Evolutionary conservation across 2,888 invertebrate genomes (phyloP), one percentile per base, ranked within the genome.

Genomic region (Noctua comes): DNA sequence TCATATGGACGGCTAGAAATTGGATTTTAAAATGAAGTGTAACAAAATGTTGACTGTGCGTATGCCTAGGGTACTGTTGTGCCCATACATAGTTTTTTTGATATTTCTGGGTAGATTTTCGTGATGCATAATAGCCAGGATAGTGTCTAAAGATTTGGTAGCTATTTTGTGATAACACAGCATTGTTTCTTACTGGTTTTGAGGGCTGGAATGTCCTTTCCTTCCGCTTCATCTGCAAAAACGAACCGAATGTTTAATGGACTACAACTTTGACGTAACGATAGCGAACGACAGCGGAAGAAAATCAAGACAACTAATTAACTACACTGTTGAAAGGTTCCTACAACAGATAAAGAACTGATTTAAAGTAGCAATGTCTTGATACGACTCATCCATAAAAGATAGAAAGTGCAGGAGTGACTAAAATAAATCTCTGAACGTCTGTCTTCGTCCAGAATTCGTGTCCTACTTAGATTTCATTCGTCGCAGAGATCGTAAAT

Each of bases 401-500:
- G 43, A 43, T 36, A 57, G 27, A 18, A 78, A 78, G 0, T 68
- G 84, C 46, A 43, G n/a, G 31, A 51, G 46, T 54, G 57, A 65
- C 68, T 84, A 73, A 72, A 84, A 84, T 79, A 82, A 84, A 82
- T 84, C 43, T 43, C 1, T 2, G 24, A 79, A 69, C 54, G 57
- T 79, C 84, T 84, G 62, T 78, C 81, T 72, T 64, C 72, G 48
- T 64, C 57, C 13, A 6, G 31, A 40, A 79, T 54, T 64, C 57
- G 72, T 84, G 72, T 62, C 11, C 59, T 36, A 69, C 51, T 73
- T 59, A 31, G 46, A 73, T 73, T 59, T 70, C 31, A 70, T 62
- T 73, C 51, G 51, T 84, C 69, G 16, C 31, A 85, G 59, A 48
- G 24, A 54, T 80, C 80, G 73, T 82, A 82, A 85, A 85, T 85